phyloP scores from a whole-genome alignment of 1,140 invertebrate species.

The Drosophila triauraria region DNA sequence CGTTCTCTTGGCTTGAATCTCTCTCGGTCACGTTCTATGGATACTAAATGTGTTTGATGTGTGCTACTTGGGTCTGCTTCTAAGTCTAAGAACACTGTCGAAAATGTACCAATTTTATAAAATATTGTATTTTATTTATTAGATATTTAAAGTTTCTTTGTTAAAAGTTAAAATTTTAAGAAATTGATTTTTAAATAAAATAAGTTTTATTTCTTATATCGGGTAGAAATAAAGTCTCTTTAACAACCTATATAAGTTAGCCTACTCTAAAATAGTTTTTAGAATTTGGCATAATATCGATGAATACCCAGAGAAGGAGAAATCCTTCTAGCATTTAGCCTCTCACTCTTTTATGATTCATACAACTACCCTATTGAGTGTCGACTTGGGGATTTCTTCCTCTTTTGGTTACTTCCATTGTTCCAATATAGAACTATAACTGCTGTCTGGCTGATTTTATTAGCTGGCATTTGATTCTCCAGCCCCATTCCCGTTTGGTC shows the following conservation, averaged over 20 bases:
- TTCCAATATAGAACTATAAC: slow-evolving; percentile 43
- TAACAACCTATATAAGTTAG: too few relatives aligned
- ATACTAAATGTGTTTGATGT: slow-evolving; percentile 27
- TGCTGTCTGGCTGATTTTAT: slow-evolving; percentile 69
- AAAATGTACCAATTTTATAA: background rate
- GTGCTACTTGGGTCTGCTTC: slow-evolving; percentile 23
- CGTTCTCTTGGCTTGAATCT: slow-evolving; percentile 24
- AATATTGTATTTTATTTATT: too few relatives aligned
- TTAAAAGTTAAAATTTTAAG: too few relatives aligned
- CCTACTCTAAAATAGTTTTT: too few relatives aligned
- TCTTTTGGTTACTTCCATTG: slow-evolving; percentile 19
- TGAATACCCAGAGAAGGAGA: background rate
- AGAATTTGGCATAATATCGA: background rate
- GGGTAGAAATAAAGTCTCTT: background rate
- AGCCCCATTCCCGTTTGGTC: background rate
- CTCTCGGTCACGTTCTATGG: slow-evolving; percentile 51
- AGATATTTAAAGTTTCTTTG: background rate
- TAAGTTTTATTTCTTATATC: background rate
- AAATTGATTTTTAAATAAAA: too few relatives aligned
- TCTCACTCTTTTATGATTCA: background rate
- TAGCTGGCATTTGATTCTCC: slow-evolving; percentile 51
- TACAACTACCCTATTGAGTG: background rate
- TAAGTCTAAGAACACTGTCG: slow-evolving; percentile 14
- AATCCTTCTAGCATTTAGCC: background rate
- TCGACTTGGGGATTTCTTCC: background rate